Evolutionary conservation across 1,140 invertebrate species (phyloP), one percentile per base, ranked within the genome.

Genomic region (Hestina assimilis): DNA sequence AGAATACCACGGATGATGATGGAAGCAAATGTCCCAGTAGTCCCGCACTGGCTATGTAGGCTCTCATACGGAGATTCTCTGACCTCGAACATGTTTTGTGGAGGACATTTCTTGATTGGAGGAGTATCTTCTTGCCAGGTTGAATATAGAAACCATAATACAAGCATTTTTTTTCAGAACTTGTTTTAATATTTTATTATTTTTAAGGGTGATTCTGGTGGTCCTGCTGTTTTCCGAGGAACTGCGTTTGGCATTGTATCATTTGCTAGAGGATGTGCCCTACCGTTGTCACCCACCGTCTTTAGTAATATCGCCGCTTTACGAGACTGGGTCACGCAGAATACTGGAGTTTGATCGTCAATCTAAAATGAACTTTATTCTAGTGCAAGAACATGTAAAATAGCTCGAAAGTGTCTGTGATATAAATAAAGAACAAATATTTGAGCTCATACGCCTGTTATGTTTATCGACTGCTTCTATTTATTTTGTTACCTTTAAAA

Each of bases 61-160:
- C 65, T 88, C 1, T 81, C 87, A 0, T 89, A 89, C 50, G 79
- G 82, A 0, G 79, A 79, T 4, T 69, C 83, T 0, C 65, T 89
- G 7, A 89, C 86, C 0, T 60, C 59, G 19, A 79, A 87, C 52
- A 89, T 89, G 87, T 89, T 89, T 59, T 89, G 89, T 46, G 87
- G 78, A 0, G 87, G 87, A 46, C 85, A 87, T 53, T 83, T 89
- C 53, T 66, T 89, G 6, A 83, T 89, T 2, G 86, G 84, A 29
- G 86, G 86, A 5, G 85, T 84, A 3, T 88, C 87, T 19, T 81
- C 82, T 21, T 89, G 87, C 72, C 81, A 86, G 83, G 89, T 89
- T 64, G n/a, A n/a, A n/a, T n/a, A n/a, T n/a, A 52, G 8, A 38
- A 23, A 33, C 5, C 12, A 7, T 3, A 12, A 33, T 3, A 33